A percentile compares a stretch with the other conserved stretches of the same genome.
Conservation (phyloP, 1,140 invertebrate genomes). For the Zaprionus davidi region DNA sequence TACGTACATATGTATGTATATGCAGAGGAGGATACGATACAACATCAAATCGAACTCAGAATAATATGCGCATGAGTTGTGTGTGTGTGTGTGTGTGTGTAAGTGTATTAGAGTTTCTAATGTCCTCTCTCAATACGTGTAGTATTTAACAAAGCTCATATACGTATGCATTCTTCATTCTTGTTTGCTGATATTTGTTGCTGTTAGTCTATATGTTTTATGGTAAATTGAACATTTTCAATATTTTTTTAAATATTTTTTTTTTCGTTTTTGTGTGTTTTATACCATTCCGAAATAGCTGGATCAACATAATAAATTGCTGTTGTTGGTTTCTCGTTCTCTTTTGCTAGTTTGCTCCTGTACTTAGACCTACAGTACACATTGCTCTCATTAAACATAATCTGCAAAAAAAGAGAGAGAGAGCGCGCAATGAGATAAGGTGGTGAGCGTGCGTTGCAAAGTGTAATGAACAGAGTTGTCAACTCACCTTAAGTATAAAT, state of each 20-base stretch:
- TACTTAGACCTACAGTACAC: constrained; percentile 29
- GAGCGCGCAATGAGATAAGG: not conserved
- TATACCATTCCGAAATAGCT: constrained; percentile 15
- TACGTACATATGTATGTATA: not conserved
- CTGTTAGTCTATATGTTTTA: constrained; percentile 8
- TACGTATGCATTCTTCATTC: constrained; percentile 4
- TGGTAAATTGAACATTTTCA: constrained; percentile 2
- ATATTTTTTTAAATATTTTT: not conserved
- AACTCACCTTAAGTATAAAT: constrained; percentile 60
- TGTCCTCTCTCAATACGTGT: constrained; percentile 4
- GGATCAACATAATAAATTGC: constrained; percentile 33
- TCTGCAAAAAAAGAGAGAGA: constrained; percentile 23
- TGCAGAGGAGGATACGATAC: constrained; percentile 7
- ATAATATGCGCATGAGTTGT: constrained; percentile 17
- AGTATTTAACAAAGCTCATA: constrained; percentile 1
- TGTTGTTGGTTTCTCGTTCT: constrained; percentile 5
- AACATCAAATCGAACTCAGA: constrained; percentile 12
- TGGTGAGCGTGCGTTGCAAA: not conserved
- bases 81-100: constrained; percentile 13
- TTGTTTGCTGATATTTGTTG: constrained; percentile 1
- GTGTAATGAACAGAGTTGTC: not conserved
- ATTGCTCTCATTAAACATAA: constrained; percentile 49
- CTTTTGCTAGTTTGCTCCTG: constrained; percentile 8
- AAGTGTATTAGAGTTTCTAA: not conserved
- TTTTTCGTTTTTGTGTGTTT: not conserved